These are phyloP conservation scores for Python bivittatus DNA, from an alignment of 2,113 vertebrate species.

Conservation along the genomic window DNA sequence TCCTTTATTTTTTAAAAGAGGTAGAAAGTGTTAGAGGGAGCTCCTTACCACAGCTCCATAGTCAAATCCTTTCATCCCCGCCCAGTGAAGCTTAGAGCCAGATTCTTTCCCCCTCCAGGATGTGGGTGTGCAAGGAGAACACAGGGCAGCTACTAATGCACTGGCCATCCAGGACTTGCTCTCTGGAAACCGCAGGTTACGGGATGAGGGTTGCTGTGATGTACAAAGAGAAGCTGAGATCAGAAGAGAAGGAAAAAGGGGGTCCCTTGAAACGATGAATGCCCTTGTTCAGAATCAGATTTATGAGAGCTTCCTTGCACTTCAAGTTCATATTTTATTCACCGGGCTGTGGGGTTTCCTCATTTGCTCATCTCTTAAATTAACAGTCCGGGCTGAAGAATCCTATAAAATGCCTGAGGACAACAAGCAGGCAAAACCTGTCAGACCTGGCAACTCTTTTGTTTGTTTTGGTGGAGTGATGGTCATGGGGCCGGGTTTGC, in stretches of 20 bases:
- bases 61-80: constrained; percentile 60
- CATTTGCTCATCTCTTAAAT: constrained; percentile 82
- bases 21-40: background rate
- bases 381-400: constrained; percentile 74
- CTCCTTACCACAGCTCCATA: constrained; percentile 27
- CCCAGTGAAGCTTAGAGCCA: constrained; percentile 44
- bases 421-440: constrained; percentile 61
- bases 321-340: constrained; percentile 80
- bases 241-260: constrained; percentile 69
- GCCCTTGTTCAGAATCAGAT: constrained; percentile 77
- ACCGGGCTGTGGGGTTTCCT: constrained; percentile 74
- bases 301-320: constrained; percentile 78
- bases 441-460: constrained; percentile 65
- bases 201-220: constrained; percentile 74
- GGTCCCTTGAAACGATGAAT: constrained; percentile 71
- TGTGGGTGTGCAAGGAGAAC: constrained; percentile 44
- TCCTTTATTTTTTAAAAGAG: background rate
- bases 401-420: constrained; percentile 66
- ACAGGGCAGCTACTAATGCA: constrained; percentile 64
- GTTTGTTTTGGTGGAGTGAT: constrained; percentile 61
- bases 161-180: constrained; percentile 76
- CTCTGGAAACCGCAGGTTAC: constrained; percentile 74
- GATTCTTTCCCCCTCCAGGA: constrained; percentile 4
- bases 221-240: constrained; percentile 74
- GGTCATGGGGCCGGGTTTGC: constrained; percentile 37